Evolutionary conservation across 2,888 invertebrate genomes (phyloP).

Genomic region (Sarcophaga caerulescens): DNA sequence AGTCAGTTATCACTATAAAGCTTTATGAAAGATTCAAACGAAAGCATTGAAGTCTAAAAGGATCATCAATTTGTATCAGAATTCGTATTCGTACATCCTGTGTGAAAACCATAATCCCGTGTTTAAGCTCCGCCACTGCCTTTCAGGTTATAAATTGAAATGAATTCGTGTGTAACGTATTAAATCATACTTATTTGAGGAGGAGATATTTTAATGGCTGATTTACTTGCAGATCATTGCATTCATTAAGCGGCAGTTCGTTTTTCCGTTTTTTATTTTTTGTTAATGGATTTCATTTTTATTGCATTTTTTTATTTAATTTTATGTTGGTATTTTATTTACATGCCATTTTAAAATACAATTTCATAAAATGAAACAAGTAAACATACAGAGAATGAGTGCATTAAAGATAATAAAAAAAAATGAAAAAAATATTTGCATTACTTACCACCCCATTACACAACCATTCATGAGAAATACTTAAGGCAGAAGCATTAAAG

Average conservation of each 20-base stretch:
- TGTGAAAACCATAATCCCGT: too few species aligned
- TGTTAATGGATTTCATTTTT: neutral
- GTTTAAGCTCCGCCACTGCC: neutral
- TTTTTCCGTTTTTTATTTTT: too few species aligned
- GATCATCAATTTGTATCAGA: too few species aligned
- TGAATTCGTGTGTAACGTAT: constrained; percentile 12
- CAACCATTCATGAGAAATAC: too few species aligned
- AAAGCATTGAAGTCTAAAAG: too few species aligned
- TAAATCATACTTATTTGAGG: constrained; percentile 27
- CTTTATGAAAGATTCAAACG: too few species aligned
- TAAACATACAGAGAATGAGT: neutral
- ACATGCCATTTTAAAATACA: constrained; percentile 36
- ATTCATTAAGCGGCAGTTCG: constrained; percentile 11
- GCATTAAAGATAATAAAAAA: neutral
- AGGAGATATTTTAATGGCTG: constrained; percentile 32
- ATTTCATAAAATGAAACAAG: neutral
- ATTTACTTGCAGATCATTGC: constrained; percentile 36
- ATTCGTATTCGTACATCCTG: too few species aligned
- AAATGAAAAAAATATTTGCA: neutral
- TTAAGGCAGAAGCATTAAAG: too few species aligned
- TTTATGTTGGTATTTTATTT: constrained; percentile 13
- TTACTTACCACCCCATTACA: neutral
- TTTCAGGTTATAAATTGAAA: neutral
- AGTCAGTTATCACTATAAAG: too few species aligned
- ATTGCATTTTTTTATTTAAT: neutral